A percentile compares a stretch with the other conserved stretches of the same genome.
phyloP scores from a whole-genome alignment of 2,797 vertebrate species.

The Eleutherodactylus coqui region DNA sequence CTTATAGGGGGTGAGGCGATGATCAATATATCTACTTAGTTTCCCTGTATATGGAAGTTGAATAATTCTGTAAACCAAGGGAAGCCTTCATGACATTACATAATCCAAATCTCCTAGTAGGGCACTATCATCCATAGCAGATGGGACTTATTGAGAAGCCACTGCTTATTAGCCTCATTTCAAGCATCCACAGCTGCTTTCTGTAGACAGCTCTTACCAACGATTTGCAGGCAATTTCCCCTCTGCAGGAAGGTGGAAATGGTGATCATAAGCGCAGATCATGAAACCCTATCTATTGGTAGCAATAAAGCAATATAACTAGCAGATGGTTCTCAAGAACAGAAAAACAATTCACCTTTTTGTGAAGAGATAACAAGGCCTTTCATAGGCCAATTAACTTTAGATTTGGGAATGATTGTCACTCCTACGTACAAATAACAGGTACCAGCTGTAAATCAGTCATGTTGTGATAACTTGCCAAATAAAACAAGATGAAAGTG shows the following conservation, averaged over 20 bases:
- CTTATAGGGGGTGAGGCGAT: neutral
- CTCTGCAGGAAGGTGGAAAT: conserved; percentile 46
- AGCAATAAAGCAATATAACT: conserved; percentile 45
- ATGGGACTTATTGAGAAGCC: conserved; percentile 56
- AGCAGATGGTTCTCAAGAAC: conserved; percentile 46
- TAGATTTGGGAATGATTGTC: neutral
- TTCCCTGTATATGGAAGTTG: neutral
- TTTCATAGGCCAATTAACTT: conserved; percentile 2
- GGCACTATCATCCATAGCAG: conserved; percentile 44
- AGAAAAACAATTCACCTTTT: neutral
- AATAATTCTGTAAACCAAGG: conserved; percentile 43
- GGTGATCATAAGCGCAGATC: conserved; percentile 27
- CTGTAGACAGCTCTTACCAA: conserved; percentile 53
- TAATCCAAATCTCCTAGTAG: conserved; percentile 45
- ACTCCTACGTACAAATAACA: neutral
- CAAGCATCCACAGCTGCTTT: conserved; percentile 58
- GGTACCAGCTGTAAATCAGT: conserved; percentile 1
- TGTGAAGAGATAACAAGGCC: neutral
- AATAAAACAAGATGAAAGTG: neutral
- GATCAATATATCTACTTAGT: neutral
- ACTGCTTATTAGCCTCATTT: conserved; percentile 48
- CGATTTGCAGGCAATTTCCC: conserved; percentile 49
- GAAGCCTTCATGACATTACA: conserved; percentile 5
- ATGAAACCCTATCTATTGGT: conserved; percentile 47
- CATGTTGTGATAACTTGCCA: neutral